These are phyloP conservation scores for Sciurus niger DNA, from an alignment of 2,113 vertebrate species.

Conservation along the genomic window DNA sequence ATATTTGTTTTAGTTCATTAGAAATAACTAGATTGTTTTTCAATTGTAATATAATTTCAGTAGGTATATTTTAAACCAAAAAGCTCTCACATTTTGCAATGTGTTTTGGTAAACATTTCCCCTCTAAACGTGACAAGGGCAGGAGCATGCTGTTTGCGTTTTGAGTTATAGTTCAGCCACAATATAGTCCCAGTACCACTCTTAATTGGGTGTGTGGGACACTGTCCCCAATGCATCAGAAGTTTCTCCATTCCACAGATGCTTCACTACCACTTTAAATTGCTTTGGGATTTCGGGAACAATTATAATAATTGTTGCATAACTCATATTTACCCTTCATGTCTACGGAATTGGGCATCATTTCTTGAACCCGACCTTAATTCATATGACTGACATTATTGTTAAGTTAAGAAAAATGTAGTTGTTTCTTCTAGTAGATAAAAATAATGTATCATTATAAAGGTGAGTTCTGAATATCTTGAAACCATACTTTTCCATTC, in stretches of 20 bases:
- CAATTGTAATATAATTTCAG: background rate
- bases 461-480: too few species aligned
- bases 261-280: slow-evolving; percentile 73
- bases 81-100: background rate
- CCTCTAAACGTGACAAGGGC: background rate
- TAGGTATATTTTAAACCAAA: slow-evolving; percentile 37
- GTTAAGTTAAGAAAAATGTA: too few species aligned
- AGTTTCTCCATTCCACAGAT: slow-evolving; percentile 44
- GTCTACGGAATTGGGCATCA: slow-evolving; percentile 27
- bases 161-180: background rate
- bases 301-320: slow-evolving; percentile 57
- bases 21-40: background rate
- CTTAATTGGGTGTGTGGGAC: slow-evolving; percentile 64
- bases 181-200: background rate
- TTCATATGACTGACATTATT: too few species aligned
- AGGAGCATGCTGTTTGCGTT: background rate
- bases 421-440: too few species aligned
- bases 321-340: slow-evolving; percentile 61
- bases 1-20: background rate
- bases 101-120: slow-evolving; percentile 22
- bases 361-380: slow-evolving; percentile 1
- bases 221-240: background rate
- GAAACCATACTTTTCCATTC: too few species aligned
- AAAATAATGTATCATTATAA: too few species aligned
- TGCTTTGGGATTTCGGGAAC: slow-evolving; percentile 79